Conservation (phyloP, 2,797 vertebrate genomes). For the Lithobates sylvaticus region DNA sequence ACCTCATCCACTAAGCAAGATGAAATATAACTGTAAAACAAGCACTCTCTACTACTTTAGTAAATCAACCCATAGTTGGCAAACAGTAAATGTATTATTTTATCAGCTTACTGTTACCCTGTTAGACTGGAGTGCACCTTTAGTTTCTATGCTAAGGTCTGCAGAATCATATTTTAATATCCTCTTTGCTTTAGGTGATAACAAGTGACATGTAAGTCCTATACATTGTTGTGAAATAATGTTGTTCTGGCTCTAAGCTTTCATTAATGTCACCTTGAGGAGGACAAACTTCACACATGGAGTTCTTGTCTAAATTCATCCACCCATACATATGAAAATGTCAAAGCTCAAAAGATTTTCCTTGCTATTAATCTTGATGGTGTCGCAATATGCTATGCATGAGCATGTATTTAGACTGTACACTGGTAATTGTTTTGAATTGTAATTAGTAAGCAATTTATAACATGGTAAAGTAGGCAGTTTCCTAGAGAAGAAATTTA, state of each 20-base stretch:
- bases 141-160: neutral
- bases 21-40: too few relatives aligned
- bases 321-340: slow-evolving; percentile 1
- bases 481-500: slow-evolving; percentile 23
- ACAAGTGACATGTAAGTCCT: neutral
- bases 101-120: neutral
- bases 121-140: neutral
- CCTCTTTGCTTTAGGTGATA: neutral
- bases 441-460: slow-evolving; percentile 15
- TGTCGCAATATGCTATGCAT: neutral
- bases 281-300: neutral
- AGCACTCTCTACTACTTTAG: too few relatives aligned
- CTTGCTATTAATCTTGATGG: slow-evolving; percentile 23
- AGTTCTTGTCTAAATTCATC: neutral
- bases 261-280: neutral
- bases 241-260: neutral
- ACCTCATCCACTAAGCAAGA: too few relatives aligned
- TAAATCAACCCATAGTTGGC: neutral
- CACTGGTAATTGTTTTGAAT: slow-evolving; percentile 3
- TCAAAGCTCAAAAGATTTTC: slow-evolving; percentile 32
- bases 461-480: neutral
- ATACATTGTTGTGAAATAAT: neutral
- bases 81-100: too few relatives aligned
- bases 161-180: neutral
- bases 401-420: neutral